A percentile compares a stretch with the other conserved stretches of the same genome.
Evolutionary conservation across 2,113 vertebrate genomes (phyloP).

Genomic region (Pogona vitticeps): DNA sequence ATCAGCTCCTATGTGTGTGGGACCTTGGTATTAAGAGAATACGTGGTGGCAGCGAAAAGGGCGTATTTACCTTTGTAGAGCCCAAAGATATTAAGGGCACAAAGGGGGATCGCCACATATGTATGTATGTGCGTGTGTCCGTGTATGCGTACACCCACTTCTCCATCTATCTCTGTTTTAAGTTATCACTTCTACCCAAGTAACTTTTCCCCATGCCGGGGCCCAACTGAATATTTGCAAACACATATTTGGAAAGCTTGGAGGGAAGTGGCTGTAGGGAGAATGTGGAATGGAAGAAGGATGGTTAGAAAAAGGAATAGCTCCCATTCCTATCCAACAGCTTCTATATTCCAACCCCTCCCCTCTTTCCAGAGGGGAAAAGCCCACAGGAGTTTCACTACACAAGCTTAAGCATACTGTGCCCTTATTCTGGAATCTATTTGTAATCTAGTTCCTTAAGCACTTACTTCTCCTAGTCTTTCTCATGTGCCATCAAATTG

Average conservation of each 20-base stretch:
- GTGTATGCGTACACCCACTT: neutral
- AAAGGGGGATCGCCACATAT: no score
- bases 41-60: no score
- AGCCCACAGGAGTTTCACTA: neutral
- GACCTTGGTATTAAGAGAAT: no score
- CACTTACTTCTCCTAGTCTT: no score
- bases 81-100: no score
- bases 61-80: no score
- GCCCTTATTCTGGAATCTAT: neutral
- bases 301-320: neutral
- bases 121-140: neutral
- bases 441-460: neutral
- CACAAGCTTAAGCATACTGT: neutral
- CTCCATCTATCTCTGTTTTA: neutral
- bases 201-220: neutral
- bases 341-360: neutral
- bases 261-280: neutral
- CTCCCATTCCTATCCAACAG: neutral
- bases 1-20: no score
- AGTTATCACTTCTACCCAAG: neutral
- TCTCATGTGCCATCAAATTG: no score
- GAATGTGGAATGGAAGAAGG: neutral
- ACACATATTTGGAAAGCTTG: neutral
- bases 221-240: neutral
- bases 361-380: neutral